Percentiles rank a stretch among this genome's conserved stretches.
Conservation (phyloP, 2,888 invertebrate genomes). For the Spisula solida region DNA sequence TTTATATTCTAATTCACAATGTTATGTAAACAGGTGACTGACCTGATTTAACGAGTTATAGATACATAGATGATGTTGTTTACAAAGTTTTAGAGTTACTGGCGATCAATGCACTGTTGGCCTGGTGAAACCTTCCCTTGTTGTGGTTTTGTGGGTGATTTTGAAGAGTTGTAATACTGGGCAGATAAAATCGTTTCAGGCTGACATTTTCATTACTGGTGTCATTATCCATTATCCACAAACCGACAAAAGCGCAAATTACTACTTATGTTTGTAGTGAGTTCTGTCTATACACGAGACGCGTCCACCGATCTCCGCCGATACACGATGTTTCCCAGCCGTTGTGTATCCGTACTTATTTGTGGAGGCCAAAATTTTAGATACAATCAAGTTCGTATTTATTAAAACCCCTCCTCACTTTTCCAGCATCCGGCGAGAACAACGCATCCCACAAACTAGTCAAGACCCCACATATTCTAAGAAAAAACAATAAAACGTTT, state of each 20-base stretch:
- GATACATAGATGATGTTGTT: too few relatives aligned
- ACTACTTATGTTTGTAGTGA: background rate
- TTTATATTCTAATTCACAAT: too few relatives aligned
- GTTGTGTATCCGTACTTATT: background rate
- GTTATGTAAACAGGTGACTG: too few relatives aligned
- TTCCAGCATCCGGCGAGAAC: background rate
- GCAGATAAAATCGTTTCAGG: background rate
- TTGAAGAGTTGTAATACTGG: background rate
- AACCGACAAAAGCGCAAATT: constrained; percentile 2
- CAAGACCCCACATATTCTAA: background rate
- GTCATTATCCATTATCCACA: background rate
- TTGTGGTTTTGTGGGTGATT: background rate
- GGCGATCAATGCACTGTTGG: background rate
- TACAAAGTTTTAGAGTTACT: background rate
- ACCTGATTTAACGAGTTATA: background rate
- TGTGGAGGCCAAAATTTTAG: background rate
- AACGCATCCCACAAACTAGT: background rate
- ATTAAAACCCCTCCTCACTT: background rate
- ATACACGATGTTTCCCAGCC: background rate
- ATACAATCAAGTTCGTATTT: background rate
- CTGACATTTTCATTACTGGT: background rate
- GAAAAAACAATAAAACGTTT: background rate
- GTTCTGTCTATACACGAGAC: background rate
- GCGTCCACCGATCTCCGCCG: background rate
- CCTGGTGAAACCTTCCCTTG: background rate